Evolutionary conservation across 2,888 invertebrate genomes (phyloP).

Genomic region (Ashinkailepas kermadecensis): DNA sequence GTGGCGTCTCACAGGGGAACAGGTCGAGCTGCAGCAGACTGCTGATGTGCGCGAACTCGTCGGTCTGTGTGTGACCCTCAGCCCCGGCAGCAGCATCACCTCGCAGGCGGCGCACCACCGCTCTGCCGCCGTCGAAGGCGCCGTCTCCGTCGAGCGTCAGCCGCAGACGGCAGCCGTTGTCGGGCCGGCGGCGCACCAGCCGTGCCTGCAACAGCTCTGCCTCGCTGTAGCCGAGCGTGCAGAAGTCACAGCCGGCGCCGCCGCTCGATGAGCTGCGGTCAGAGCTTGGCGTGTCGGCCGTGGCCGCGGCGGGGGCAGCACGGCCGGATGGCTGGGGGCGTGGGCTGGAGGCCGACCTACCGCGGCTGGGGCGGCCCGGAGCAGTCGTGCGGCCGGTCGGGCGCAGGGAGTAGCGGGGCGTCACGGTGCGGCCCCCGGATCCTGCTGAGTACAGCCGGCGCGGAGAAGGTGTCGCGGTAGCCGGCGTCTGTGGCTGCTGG

Average conservation of each 20-base stretch:
- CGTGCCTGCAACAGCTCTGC: conserved; percentile 6
- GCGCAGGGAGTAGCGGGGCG: too few species aligned
- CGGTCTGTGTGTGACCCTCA: not conserved
- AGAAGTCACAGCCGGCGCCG: conserved; percentile 5
- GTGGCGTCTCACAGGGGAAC: not conserved
- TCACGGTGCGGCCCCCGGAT: too few species aligned
- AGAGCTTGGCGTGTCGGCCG: conserved; percentile 1
- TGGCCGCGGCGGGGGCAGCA: too few species aligned
- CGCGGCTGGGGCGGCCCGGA: too few species aligned
- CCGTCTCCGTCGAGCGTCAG: conserved; percentile 5
- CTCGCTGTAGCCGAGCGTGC: conserved; percentile 10
- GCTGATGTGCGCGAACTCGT: conserved; percentile 17
- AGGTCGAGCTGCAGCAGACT: conserved; percentile 19
- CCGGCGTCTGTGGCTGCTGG: not conserved
- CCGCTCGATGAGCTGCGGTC: conserved; percentile 2
- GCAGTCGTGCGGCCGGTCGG: too few species aligned
- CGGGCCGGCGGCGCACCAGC: conserved; percentile 5
- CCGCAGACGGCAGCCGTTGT: not conserved
- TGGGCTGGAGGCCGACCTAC: too few species aligned
- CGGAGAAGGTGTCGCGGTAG: not conserved
- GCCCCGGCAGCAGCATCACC: not conserved
- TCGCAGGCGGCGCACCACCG: not conserved
- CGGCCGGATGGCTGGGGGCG: too few species aligned
- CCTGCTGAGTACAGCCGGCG: not conserved
- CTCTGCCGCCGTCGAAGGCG: not conserved